Evolutionary conservation across 2,888 invertebrate genomes (phyloP).

Genomic region (Pardosa pseudoannulata): DNA sequence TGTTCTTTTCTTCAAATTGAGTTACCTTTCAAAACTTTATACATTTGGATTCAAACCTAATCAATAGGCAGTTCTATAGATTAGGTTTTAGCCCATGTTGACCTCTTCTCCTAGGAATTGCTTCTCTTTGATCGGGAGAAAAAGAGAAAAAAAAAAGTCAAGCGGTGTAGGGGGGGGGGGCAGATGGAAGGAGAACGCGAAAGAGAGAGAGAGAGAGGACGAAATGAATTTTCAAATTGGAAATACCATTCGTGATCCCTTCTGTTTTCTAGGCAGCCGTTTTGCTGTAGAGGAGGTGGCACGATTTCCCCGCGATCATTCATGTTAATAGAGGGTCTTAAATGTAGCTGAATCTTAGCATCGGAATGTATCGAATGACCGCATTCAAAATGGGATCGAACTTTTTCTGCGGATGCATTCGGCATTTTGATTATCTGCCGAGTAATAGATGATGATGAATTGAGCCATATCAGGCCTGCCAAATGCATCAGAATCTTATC

Average conservation of each 20-base stretch:
- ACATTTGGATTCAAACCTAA: too few species aligned
- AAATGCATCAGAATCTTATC: slow-evolving; percentile 61
- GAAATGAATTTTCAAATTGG: slow-evolving; percentile 40
- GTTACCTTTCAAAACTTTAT: too few species aligned
- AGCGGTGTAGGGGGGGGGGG: neutral
- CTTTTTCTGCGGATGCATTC: slow-evolving; percentile 59
- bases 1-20: too few species aligned
- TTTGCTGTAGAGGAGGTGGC: slow-evolving; percentile 39
- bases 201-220: neutral
- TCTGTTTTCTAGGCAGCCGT: neutral
- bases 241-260: slow-evolving; percentile 40
- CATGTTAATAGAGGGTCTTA: slow-evolving; percentile 54
- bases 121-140: neutral
- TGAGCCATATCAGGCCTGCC: slow-evolving; percentile 62
- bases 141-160: too few species aligned
- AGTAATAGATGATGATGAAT: slow-evolving; percentile 71
- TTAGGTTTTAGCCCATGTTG: neutral
- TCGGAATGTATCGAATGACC: slow-evolving; percentile 61
- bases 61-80: too few species aligned
- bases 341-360: slow-evolving; percentile 48
- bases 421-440: slow-evolving; percentile 55
- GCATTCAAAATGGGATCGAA: slow-evolving; percentile 53
- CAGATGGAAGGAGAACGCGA: neutral
- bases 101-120: neutral
- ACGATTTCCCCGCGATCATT: slow-evolving; percentile 47